phyloP scores from a whole-genome alignment of 2,797 vertebrate genomes.

The Microchirus variegatus region DNA sequence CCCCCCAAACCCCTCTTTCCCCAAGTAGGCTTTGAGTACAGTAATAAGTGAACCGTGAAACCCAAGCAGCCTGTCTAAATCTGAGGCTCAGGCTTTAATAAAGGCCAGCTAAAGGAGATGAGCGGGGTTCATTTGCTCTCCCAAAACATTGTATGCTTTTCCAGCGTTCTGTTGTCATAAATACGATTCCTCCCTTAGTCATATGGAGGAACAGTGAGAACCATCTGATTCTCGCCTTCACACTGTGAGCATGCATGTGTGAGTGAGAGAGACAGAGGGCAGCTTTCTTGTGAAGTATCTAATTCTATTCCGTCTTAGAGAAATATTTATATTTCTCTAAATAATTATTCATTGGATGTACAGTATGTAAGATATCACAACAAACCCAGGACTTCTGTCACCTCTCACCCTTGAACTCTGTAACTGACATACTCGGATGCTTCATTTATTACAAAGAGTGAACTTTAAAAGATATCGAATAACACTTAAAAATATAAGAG shows the following conservation, averaged over 20 bases:
- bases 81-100: slow-evolving; percentile 72
- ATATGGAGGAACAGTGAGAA: slow-evolving; percentile 35
- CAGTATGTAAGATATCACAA: background rate
- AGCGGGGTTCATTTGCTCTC: slow-evolving; percentile 65
- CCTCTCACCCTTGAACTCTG: background rate
- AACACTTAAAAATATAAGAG: background rate
- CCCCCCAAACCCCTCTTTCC: slow-evolving; percentile 30
- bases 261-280: background rate
- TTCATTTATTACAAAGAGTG: too few species aligned
- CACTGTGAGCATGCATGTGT: slow-evolving; percentile 4
- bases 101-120: slow-evolving; percentile 70
- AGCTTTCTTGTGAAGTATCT: slow-evolving; percentile 9
- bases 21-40: slow-evolving; percentile 38
- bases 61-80: slow-evolving; percentile 55
- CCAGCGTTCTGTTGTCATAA: slow-evolving; percentile 53
- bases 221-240: slow-evolving; percentile 14
- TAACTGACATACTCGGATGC: too few species aligned
- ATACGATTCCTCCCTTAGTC: slow-evolving; percentile 34
- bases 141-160: slow-evolving; percentile 67
- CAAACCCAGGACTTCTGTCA: background rate
- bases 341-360: slow-evolving; percentile 5
- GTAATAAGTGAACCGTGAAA: slow-evolving; percentile 67
- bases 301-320: slow-evolving; percentile 8
- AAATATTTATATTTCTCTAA: slow-evolving; percentile 9
- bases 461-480: too few species aligned